Evolutionary conservation across 2,113 vertebrate genomes (phyloP).

Genomic region (Pedionomus torquatus): DNA sequence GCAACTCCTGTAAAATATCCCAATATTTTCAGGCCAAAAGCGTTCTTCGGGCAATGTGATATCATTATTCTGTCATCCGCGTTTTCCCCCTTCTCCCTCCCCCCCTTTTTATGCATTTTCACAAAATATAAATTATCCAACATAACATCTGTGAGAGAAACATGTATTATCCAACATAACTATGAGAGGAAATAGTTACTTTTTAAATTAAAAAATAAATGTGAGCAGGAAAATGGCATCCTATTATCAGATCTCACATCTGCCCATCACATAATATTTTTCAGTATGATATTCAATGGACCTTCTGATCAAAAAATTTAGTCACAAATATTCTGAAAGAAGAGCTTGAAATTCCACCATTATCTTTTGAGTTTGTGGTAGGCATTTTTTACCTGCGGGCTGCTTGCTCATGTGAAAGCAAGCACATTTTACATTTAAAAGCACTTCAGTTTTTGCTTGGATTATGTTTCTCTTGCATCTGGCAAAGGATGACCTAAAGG

Average conservation of each 20-base stretch:
- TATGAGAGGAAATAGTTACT: neutral
- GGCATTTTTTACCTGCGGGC: slow-evolving; percentile 49
- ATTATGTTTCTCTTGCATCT: slow-evolving; percentile 56
- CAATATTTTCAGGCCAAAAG: neutral
- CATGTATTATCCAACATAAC: neutral
- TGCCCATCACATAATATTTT: neutral
- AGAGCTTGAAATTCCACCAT: slow-evolving; percentile 26
- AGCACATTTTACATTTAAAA: slow-evolving; percentile 72
- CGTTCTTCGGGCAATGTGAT: neutral
- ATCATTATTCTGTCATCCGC: neutral
- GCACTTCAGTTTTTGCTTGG: slow-evolving; percentile 65
- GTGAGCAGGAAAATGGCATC: neutral
- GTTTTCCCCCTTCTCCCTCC: neutral
- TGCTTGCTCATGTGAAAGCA: slow-evolving; percentile 65
- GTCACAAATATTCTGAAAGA: slow-evolving; percentile 31
- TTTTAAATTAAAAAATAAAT: neutral
- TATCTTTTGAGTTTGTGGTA: slow-evolving; percentile 11
- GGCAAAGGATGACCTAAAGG: slow-evolving; percentile 62
- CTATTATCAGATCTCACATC: neutral
- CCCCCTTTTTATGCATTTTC: neutral
- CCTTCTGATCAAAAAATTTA: neutral
- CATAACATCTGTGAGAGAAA: neutral
- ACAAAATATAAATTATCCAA: neutral
- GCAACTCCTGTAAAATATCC: neutral
- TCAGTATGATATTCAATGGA: neutral